Conservation (phyloP, 2,113 vertebrate species). For the Oriolus oriolus region DNA sequence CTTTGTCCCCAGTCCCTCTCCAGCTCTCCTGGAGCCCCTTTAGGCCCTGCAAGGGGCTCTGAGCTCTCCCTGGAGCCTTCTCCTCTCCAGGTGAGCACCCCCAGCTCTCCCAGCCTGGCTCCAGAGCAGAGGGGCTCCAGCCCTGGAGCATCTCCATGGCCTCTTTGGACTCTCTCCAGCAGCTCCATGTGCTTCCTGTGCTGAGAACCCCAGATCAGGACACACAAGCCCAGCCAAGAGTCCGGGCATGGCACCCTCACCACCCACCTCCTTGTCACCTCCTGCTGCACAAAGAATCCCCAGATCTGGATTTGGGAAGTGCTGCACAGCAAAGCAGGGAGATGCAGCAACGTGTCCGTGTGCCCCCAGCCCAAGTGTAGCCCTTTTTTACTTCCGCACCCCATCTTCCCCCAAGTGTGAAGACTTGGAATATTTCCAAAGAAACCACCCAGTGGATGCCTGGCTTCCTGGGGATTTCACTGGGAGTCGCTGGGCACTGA, state of each 20-base stretch:
- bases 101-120: background rate
- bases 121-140: background rate
- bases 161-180: rapidly evolving
- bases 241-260: background rate
- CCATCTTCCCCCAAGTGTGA: background rate
- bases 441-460: rapidly evolving
- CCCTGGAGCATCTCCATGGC: rapidly evolving
- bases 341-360: rapidly evolving
- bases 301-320: background rate
- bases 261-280: background rate
- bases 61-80: background rate
- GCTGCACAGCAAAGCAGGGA: background rate
- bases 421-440: background rate
- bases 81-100: background rate
- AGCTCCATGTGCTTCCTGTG: rapidly evolving
- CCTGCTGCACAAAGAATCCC: background rate
- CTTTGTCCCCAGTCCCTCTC: background rate
- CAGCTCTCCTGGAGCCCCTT: background rate
- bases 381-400: background rate
- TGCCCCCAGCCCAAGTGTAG: rapidly evolving
- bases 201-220: background rate
- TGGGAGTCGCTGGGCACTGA: background rate
- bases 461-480: background rate
- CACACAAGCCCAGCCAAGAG: background rate
- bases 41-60: background rate